Conservation (phyloP, 1,140 invertebrate species). For the Drosophila mojavensis region DNA sequence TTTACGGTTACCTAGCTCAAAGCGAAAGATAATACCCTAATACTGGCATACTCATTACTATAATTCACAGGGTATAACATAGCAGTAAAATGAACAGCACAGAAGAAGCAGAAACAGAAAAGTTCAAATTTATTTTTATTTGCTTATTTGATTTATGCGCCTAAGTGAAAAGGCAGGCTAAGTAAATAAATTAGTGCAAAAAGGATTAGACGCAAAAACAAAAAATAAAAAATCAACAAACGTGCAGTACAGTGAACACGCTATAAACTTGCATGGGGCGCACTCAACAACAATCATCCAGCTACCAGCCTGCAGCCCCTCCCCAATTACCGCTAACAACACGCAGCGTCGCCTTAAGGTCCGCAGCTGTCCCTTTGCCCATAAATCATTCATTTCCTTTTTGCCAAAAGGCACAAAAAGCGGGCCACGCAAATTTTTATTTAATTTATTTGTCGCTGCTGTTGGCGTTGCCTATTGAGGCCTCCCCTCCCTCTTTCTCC, state of each 20-base stretch:
- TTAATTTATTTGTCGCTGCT: conserved; percentile 60
- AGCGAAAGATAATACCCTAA: not conserved
- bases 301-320: not conserved
- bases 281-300: not conserved
- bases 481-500: not conserved
- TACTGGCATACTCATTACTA: not conserved
- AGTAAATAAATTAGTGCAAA: conserved; percentile 72
- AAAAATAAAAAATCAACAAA: too few species aligned
- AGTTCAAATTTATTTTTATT: conserved; percentile 69
- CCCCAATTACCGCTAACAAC: not conserved
- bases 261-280: conserved; percentile 5
- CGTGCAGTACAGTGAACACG: conserved; percentile 11
- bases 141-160: conserved; percentile 58
- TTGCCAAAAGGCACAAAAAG: conserved; percentile 38
- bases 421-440: conserved; percentile 53
- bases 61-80: too few species aligned
- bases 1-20: not conserved
- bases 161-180: conserved; percentile 51
- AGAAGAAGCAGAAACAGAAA: conserved; percentile 17
- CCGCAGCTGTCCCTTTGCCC: conserved; percentile 5
- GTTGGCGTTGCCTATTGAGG: conserved; percentile 22
- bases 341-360: too few species aligned
- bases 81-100: not conserved
- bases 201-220: conserved; percentile 53
- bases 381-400: conserved; percentile 68